Evolutionary conservation across 35 echinoderm and acorn worm species (phyloP).

Genomic region (Apostichopus californicus): DNA sequence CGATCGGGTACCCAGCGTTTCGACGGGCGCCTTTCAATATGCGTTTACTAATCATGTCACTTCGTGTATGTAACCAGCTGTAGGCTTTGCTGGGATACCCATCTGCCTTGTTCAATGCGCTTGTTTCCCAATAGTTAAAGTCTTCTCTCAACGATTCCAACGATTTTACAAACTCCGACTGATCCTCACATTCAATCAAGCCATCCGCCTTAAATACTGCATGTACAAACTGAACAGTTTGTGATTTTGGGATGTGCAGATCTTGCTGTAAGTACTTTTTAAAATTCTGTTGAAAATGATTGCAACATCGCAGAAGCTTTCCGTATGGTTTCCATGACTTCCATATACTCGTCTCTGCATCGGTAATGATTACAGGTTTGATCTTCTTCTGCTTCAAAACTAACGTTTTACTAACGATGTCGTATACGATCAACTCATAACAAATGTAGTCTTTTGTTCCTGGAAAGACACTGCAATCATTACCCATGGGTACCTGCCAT

Average conservation of each 20-base stretch:
- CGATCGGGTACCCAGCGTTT: not conserved
- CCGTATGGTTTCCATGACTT: conserved; percentile 38
- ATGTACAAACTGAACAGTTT: not conserved
- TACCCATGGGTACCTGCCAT: conserved; percentile 11
- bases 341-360: conserved; percentile 26
- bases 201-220: not conserved
- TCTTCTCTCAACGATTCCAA: not conserved
- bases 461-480: not conserved
- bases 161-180: not conserved
- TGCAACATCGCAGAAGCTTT: conserved; percentile 29
- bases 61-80: not conserved
- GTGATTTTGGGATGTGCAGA: conserved; percentile 8
- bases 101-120: not conserved
- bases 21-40: conserved; percentile 26
- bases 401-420: not conserved
- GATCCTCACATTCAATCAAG: not conserved
- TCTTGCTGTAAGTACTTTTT: conserved; percentile 17
- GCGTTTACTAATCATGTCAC: conserved; percentile 19
- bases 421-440: conserved; percentile 32
- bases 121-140: conserved; percentile 4
- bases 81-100: conserved; percentile 5
- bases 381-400: conserved; percentile 12
- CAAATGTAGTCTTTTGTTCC: conserved; percentile 12
- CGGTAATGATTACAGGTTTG: conserved; percentile 19
- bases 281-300: conserved; percentile 23